Percentiles rank a stretch among this genome's conserved stretches.
Conservation (phyloP, 2,113 vertebrate genomes). For the Oplegnathus fasciatus region DNA sequence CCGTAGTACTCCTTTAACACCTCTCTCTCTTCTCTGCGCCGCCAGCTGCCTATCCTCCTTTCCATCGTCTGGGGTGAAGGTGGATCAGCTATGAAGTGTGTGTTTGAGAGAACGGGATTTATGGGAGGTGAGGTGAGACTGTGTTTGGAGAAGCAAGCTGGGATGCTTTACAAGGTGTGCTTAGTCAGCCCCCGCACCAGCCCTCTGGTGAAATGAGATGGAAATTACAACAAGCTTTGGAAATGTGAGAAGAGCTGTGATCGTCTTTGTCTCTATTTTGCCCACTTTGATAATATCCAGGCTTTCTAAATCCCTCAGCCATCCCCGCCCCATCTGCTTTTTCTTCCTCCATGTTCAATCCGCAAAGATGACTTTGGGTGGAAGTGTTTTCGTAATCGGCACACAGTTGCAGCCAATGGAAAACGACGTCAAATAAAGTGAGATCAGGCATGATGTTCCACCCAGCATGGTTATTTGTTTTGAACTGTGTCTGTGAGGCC, state of each 20-base stretch:
- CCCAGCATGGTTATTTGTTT: conserved; percentile 29
- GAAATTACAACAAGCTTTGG: conserved; percentile 61
- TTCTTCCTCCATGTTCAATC: conserved; percentile 36
- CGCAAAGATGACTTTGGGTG: conserved; percentile 52
- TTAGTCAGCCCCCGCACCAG: conserved; percentile 55
- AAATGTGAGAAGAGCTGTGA: conserved; percentile 42
- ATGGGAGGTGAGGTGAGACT: conserved; percentile 70
- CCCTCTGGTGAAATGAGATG: conserved; percentile 41
- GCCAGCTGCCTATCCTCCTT: conserved; percentile 57
- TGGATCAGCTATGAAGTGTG: conserved; percentile 50
- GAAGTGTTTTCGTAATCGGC: conserved; percentile 53
- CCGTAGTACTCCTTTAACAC: conserved; percentile 39
- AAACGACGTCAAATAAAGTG: conserved; percentile 34
- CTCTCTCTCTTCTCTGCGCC: conserved; percentile 28
- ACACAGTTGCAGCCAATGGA: conserved; percentile 39
- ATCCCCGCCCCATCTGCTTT: not conserved
- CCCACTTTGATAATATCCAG: conserved; percentile 67
- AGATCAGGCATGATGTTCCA: conserved; percentile 42
- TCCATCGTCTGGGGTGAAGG: conserved; percentile 54
- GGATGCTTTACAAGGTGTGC: conserved; percentile 58
- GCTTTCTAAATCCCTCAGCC: conserved; percentile 25
- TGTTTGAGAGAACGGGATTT: conserved; percentile 53
- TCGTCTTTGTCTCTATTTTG: conserved; percentile 56
- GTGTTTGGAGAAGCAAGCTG: conserved; percentile 61
- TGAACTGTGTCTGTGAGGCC: conserved; percentile 1